Percentiles rank a stretch among this genome's conserved stretches.
These are phyloP conservation scores for Sarcophilus harrisii DNA, from an alignment of 2,797 vertebrate species.

Conservation along the genomic window DNA sequence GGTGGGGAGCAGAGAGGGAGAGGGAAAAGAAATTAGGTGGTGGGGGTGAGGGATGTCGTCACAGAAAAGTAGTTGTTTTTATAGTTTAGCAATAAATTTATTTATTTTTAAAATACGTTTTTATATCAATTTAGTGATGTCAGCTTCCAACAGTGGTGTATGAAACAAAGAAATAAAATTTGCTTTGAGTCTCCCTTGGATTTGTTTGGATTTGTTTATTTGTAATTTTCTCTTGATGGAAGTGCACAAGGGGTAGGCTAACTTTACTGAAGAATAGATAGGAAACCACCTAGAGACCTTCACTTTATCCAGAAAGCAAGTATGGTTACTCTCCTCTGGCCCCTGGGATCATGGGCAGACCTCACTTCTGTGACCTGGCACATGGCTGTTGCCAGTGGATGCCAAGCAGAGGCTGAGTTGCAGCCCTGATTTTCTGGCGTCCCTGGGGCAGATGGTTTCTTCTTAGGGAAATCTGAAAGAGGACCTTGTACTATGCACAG, in stretches of 20 bases:
- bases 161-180: conserved; percentile 51
- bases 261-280: background rate
- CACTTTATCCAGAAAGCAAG: background rate
- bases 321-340: background rate
- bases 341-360: background rate
- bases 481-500: background rate
- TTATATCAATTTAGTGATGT: conserved; percentile 70
- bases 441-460: background rate
- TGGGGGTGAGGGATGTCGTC: background rate
- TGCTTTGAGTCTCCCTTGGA: background rate
- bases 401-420: background rate
- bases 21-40: background rate
- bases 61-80: conserved; percentile 76
- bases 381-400: background rate
- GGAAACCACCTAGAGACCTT: background rate
- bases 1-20: conserved; percentile 57
- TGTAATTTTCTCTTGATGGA: conserved; percentile 8
- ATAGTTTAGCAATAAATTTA: conserved; percentile 66
- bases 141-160: conserved; percentile 70
- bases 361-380: background rate
- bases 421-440: background rate
- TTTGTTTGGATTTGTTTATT: background rate
- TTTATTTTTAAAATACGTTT: background rate
- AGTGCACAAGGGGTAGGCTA: background rate
- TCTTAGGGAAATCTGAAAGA: background rate